phyloP scores from a whole-genome alignment of 2,888 invertebrate genomes.

The Eristalinus aeneus region DNA sequence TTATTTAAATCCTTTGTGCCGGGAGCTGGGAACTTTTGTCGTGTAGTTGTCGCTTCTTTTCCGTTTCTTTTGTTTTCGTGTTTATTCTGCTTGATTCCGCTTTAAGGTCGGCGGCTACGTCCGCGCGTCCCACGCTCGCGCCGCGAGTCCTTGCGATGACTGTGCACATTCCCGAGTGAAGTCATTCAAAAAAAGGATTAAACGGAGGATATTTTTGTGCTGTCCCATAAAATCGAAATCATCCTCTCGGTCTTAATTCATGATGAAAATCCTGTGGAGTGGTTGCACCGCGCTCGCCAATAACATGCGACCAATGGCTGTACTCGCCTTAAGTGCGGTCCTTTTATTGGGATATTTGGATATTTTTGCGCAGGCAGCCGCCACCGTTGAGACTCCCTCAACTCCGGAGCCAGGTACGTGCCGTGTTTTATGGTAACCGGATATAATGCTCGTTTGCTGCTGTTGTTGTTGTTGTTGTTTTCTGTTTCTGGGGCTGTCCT shows the following conservation, averaged over 20 bases:
- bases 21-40: neutral
- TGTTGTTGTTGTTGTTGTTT: neutral
- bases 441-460: slow-evolving; percentile 35
- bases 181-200: neutral
- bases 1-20: slow-evolving; percentile 17
- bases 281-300: slow-evolving; percentile 22
- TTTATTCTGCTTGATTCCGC: neutral
- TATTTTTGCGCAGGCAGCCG: slow-evolving; percentile 52
- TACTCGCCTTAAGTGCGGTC: slow-evolving; percentile 55
- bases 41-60: neutral
- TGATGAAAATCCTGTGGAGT: slow-evolving; percentile 29
- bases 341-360: slow-evolving; percentile 69
- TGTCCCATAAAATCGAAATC: neutral
- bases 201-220: neutral
- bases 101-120: neutral
- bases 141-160: slow-evolving; percentile 41
- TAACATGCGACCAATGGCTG: slow-evolving; percentile 51
- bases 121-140: neutral
- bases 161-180: slow-evolving; percentile 23
- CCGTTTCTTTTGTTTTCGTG: neutral
- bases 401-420: slow-evolving; percentile 73
- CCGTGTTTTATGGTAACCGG: slow-evolving; percentile 52
- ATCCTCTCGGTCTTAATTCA: neutral
- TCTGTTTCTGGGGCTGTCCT: too few species aligned
- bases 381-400: slow-evolving; percentile 63